Base-by-base conservation (phyloP, 2,888 invertebrate species). In the Trichogramma evanescens region DNA sequence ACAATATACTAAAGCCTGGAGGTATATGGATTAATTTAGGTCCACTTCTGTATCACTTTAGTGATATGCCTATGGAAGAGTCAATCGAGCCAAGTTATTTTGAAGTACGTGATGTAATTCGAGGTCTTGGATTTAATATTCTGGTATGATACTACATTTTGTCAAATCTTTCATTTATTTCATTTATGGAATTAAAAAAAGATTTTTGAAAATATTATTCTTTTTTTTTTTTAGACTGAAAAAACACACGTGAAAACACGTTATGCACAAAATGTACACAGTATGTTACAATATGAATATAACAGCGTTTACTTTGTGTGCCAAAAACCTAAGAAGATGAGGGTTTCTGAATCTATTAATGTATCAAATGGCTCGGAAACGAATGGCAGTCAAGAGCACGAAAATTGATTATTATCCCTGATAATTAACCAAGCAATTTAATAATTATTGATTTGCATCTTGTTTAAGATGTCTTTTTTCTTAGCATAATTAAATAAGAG, bases 81-180 rank as follows among this genome's bases (percentile, higher is more conserved):
- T 95, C 95, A 66, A 92, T 97, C 67, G 97, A 98, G 74, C 93
- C 97, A 0, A 91, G 93, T 38, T 96, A 93, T 72, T 92, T 91
- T 71, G 87, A 91, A 67, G 81, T 94, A 8, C 81, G 86, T 65
- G 83, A 86, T 49, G 89, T 95, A 56, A 91, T 95, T 66, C 82
- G 84, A 66, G 87, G 87, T 66, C 83, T 92, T 53, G 96, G 96
- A 49, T 97, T 94, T 72, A 82, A 84, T 68, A 85, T 92, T 71
- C 81, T 91, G 77, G 87, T 87, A 26, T 26, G 26, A 26, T 26
- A 26, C 3, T 2, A 26, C 26, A 26, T 26, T 26, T 26, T 26
- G 26, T 26, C 26, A 26, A 26, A 26, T 49, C 2, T 3, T 39
- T 53, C 26, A 42, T 41, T 52, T 9, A 58, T 1, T 41, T 44